phyloP scores from a whole-genome alignment of 2,797 vertebrate species.

The Cacajao melanocephalus region DNA sequence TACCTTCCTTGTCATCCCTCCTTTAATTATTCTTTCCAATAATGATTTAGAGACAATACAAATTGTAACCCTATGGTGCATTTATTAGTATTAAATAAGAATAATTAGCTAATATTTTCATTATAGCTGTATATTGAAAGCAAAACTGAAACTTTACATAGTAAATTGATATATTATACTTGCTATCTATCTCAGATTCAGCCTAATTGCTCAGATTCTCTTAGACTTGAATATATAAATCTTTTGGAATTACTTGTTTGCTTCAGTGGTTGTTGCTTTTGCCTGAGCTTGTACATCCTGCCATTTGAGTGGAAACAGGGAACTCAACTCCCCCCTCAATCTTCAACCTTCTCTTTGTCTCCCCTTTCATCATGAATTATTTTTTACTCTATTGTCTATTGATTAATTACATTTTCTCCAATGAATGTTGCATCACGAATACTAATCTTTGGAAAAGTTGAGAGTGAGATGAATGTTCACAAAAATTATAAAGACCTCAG shows the following conservation, averaged over 20 bases:
- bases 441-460: not conserved
- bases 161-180: not conserved
- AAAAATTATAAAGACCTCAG: not conserved
- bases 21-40: not conserved
- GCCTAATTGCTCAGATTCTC: not conserved
- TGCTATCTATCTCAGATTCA: not conserved
- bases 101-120: not conserved
- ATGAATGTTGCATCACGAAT: not conserved
- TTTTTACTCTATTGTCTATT: not conserved
- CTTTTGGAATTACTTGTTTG: not conserved
- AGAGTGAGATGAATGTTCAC: not conserved
- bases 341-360: not conserved
- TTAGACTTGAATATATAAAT: not conserved
- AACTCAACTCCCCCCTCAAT: accelerated
- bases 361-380: not conserved
- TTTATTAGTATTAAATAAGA: not conserved
- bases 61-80: not conserved
- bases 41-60: not conserved
- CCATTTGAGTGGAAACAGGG: not conserved
- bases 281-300: not conserved
- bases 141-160: not conserved
- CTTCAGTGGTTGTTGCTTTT: not conserved
- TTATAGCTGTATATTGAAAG: not conserved
- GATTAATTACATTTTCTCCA: not conserved
- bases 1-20: not conserved